phyloP scores from a whole-genome alignment of 2,113 vertebrate species.

The Seriola dumerili region DNA sequence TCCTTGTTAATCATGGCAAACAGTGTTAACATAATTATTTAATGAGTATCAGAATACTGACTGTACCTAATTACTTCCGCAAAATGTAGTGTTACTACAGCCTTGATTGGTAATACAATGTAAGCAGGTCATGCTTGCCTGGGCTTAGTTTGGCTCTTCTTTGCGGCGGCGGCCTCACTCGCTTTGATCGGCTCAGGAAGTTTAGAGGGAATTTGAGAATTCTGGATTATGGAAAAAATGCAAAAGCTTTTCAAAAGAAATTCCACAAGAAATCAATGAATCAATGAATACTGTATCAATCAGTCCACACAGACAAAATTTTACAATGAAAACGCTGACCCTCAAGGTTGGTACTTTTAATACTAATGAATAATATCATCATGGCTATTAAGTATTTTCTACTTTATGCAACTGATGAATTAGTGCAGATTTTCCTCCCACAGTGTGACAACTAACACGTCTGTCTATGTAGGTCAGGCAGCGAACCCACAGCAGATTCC shows the following conservation, averaged over 20 bases:
- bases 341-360: background rate
- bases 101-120: slow-evolving; percentile 36
- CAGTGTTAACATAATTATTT: slow-evolving; percentile 46
- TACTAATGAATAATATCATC: background rate
- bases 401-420: slow-evolving; percentile 3
- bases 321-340: background rate
- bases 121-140: slow-evolving; percentile 84
- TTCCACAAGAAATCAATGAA: background rate
- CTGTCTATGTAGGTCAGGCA: slow-evolving; percentile 17
- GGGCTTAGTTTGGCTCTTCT: slow-evolving; percentile 94
- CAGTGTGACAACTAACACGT: slow-evolving; percentile 17
- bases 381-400: slow-evolving; percentile 13
- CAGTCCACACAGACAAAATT: background rate
- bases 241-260: background rate
- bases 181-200: slow-evolving; percentile 97
- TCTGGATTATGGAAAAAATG: slow-evolving; percentile 81
- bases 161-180: slow-evolving; percentile 96
- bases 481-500: slow-evolving; percentile 11
- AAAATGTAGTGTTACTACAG: slow-evolving; percentile 34
- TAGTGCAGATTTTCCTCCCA: slow-evolving; percentile 25
- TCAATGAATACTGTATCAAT: background rate
- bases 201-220: slow-evolving; percentile 92
- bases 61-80: slow-evolving; percentile 39
- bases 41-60: slow-evolving; percentile 49
- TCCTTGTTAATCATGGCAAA: slow-evolving; percentile 55